Evolutionary conservation across 2,797 vertebrate genomes (phyloP).

Genomic region (Linurgus olivaceus): DNA sequence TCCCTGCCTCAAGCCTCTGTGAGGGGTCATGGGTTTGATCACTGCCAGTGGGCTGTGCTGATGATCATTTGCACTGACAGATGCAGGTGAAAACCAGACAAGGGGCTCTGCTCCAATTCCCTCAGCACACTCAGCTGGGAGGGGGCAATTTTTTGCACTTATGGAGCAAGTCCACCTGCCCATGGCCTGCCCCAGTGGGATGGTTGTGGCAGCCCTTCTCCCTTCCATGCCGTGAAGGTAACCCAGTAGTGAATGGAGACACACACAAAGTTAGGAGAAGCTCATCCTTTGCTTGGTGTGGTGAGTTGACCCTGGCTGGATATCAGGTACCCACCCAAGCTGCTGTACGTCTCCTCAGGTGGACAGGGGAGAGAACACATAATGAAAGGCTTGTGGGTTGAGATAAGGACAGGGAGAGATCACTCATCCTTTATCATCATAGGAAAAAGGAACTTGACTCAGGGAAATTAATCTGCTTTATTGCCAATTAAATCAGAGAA

Average conservation of each 20-base stretch:
- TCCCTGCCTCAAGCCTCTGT: background rate
- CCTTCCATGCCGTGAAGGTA: background rate
- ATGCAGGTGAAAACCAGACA: background rate
- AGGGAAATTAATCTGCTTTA: background rate
- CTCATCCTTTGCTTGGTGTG: background rate
- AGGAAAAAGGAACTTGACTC: background rate
- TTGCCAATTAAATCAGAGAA: background rate
- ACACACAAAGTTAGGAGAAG: background rate
- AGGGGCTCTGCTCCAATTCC: background rate
- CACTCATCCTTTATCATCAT: fast-evolving
- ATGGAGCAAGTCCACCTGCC: fast-evolving
- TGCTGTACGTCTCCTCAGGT: background rate
- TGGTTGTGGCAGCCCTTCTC: fast-evolving
- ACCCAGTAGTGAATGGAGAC: fast-evolving
- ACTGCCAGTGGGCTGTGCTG: background rate
- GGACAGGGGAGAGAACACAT: background rate
- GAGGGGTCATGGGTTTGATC: background rate
- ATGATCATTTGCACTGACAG: background rate
- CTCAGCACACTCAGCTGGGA: background rate
- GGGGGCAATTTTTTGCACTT: fast-evolving
- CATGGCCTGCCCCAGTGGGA: background rate
- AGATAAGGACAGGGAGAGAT: background rate
- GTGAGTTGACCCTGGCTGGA: background rate
- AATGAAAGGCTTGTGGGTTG: fast-evolving
- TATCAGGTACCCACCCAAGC: background rate